Conservation (phyloP, 2,888 invertebrate species). For the Lamellibrachia columna region DNA sequence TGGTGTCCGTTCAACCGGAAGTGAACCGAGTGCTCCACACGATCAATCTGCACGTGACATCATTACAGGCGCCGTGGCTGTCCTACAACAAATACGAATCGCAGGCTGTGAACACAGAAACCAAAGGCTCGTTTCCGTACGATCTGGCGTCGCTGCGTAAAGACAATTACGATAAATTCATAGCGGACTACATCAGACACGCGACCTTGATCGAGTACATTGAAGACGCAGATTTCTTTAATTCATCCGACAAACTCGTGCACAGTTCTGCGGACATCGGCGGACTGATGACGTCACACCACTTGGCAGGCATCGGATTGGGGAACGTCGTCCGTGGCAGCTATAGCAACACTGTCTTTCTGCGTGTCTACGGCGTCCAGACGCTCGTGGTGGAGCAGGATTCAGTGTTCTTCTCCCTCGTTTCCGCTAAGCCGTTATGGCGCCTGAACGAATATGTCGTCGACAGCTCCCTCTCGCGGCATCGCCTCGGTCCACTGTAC, state of each 20-base stretch:
- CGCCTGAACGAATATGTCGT: background rate
- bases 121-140: background rate
- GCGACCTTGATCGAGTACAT: background rate
- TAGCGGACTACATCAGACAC: background rate
- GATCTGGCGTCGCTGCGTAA: background rate
- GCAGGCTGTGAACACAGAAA: background rate
- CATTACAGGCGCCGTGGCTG: background rate
- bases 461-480: background rate
- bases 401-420: background rate
- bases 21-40: slow-evolving; percentile 6
- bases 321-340: background rate
- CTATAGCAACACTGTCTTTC: background rate
- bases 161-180: background rate
- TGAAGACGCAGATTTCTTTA: background rate
- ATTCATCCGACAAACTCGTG: background rate
- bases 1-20: slow-evolving; percentile 18
- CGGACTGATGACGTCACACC: background rate
- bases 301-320: background rate
- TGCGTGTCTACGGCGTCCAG: background rate
- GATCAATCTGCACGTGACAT: background rate
- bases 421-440: background rate
- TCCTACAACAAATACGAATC: background rate
- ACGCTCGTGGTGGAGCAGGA: background rate
- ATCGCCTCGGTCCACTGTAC: background rate
- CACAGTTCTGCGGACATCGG: background rate